These are phyloP conservation scores for Tachina grossa DNA, from an alignment of 2,888 invertebrate genomes.

Conservation along the genomic window DNA sequence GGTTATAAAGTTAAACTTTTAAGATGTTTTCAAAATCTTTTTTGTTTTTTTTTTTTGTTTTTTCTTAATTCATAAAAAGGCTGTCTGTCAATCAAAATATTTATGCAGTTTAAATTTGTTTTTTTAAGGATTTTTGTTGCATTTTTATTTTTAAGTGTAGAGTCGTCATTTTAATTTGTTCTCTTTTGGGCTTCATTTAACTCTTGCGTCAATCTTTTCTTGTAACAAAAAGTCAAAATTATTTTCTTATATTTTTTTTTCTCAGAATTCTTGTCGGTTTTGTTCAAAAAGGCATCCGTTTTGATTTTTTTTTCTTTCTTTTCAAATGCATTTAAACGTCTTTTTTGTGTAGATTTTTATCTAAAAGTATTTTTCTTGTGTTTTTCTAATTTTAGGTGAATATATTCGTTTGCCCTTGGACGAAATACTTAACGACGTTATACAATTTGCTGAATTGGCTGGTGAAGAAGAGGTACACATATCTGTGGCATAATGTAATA, in stretches of 20 bases:
- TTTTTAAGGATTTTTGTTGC: slow-evolving; percentile 55
- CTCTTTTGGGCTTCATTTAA: slow-evolving; percentile 48
- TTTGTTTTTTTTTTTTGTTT: slow-evolving; percentile 12
- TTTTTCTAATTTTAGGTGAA: slow-evolving; percentile 78
- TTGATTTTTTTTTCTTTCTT: neutral
- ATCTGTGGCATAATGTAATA: slow-evolving; percentile 14
- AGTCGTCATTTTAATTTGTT: slow-evolving; percentile 24
- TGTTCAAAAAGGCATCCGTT: slow-evolving; percentile 37
- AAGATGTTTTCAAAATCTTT: slow-evolving; percentile 13
- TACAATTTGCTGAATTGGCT: slow-evolving; percentile 80
- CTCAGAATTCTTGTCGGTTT: slow-evolving; percentile 64
- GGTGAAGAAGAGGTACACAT: slow-evolving; percentile 76
- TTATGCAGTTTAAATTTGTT: slow-evolving; percentile 72
- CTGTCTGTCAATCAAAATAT: slow-evolving; percentile 79
- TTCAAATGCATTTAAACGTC: slow-evolving; percentile 16
- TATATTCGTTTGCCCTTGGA: slow-evolving; percentile 82
- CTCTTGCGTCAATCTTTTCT: slow-evolving; percentile 64
- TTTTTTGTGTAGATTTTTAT: slow-evolving; percentile 60
- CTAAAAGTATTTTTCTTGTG: slow-evolving; percentile 40
- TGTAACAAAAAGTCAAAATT: slow-evolving; percentile 59
- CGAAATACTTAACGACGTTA: slow-evolving; percentile 82
- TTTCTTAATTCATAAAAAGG: slow-evolving; percentile 48
- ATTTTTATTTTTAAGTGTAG: slow-evolving; percentile 48
- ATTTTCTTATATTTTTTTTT: slow-evolving; percentile 46
- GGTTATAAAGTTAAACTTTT: slow-evolving; percentile 56